Percentiles rank a stretch among this genome's conserved stretches.
phyloP scores from a whole-genome alignment of 2,888 invertebrate species.

The Plagodis dolabraria region DNA sequence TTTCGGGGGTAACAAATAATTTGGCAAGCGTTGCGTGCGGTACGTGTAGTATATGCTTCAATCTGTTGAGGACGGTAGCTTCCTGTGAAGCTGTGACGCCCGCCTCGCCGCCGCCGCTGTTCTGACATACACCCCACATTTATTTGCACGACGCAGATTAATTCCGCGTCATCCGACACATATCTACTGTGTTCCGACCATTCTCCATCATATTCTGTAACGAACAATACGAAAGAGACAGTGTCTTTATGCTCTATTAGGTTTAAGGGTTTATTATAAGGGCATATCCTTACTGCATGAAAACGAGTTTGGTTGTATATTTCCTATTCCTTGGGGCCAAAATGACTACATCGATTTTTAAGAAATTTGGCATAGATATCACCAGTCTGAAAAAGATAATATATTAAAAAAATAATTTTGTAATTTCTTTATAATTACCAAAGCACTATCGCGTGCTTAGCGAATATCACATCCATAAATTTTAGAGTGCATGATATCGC shows the following conservation, averaged over 20 bases:
- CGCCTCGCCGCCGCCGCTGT: conserved; percentile 51
- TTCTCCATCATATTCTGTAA: conserved; percentile 62
- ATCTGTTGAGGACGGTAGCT: conserved; percentile 54
- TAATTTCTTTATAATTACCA: too few species aligned
- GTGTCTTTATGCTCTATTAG: background rate
- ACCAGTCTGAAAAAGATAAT: too few species aligned
- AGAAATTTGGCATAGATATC: too few species aligned
- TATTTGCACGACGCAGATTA: conserved; percentile 78
- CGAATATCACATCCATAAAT: too few species aligned
- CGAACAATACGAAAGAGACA: conserved; percentile 42
- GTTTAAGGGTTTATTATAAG: too few species aligned
- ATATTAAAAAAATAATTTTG: too few species aligned
- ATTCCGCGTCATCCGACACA: conserved; percentile 72
- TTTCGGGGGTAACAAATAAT: conserved; percentile 57
- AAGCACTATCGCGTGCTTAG: too few species aligned
- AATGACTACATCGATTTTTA: too few species aligned
- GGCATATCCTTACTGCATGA: too few species aligned
- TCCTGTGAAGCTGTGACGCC: conserved; percentile 49
- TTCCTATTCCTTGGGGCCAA: too few species aligned
- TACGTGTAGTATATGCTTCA: conserved; percentile 45
- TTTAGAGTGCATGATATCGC: too few species aligned
- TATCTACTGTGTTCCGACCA: conserved; percentile 57
- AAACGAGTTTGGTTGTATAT: too few species aligned
- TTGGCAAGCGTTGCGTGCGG: conserved; percentile 52
- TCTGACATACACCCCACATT: conserved; percentile 72